Percentiles rank a stretch among this genome's conserved stretches.
Conservation (phyloP, 2,797 vertebrate genomes). For the Petrocephalus sullivani region DNA sequence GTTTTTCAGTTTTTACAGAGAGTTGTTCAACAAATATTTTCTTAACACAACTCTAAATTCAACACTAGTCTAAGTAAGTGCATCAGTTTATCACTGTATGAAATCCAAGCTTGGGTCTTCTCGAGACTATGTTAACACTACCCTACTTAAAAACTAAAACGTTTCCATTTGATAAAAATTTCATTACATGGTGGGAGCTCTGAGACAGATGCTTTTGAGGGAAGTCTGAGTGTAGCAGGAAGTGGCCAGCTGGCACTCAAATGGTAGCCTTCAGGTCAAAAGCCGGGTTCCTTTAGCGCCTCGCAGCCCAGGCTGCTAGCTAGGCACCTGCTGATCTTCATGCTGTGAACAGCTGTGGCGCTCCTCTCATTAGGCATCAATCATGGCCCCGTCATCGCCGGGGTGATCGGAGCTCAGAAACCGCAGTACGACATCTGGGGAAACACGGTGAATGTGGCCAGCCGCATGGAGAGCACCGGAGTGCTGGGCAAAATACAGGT, state of each 20-base stretch:
- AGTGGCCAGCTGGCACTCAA: not conserved
- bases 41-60: not conserved
- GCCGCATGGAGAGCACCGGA: conserved; percentile 80
- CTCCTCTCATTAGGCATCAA: conserved; percentile 63
- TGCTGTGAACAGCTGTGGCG: not conserved
- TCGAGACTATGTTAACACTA: not conserved
- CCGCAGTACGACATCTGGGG: conserved; percentile 84
- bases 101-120: not conserved
- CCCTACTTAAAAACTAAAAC: not conserved
- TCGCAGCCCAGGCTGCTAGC: not conserved
- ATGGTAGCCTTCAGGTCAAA: not conserved
- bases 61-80: not conserved
- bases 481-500: conserved; percentile 81
- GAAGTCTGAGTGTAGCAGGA: not conserved
- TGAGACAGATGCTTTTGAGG: not conserved
- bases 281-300: not conserved
- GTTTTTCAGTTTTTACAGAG: not conserved
- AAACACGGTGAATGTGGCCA: conserved; percentile 79
- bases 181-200: not conserved
- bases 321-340: not conserved
- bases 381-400: conserved; percentile 77
- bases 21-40: not conserved
- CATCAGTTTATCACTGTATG: not conserved
- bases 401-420: conserved; percentile 80
- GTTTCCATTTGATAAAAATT: not conserved